These are phyloP conservation scores for Eueremaeus valkanovi DNA, from an alignment of 2,888 invertebrate species.

Conservation along the genomic window DNA sequence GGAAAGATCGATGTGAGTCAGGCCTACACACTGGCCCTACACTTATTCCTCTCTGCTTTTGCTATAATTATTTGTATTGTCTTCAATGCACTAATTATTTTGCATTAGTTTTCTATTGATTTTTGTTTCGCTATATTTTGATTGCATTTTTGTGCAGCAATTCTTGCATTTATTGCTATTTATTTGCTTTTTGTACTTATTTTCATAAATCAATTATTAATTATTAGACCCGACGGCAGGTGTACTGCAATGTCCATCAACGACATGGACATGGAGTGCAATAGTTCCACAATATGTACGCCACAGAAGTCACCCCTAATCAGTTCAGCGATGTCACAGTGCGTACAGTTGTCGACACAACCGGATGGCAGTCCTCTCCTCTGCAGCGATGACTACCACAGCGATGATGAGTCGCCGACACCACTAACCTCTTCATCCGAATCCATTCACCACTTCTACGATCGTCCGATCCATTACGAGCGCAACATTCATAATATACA, in stretches of 20 bases:
- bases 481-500: neutral
- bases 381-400: neutral
- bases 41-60: neutral
- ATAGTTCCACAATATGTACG: slow-evolving; percentile 10
- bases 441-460: neutral
- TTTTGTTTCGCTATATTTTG: too few relatives aligned
- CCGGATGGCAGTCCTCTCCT: slow-evolving; percentile 27
- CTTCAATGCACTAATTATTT: neutral
- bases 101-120: neutral
- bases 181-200: neutral
- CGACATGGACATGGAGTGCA: slow-evolving; percentile 13
- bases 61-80: neutral
- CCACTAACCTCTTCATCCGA: neutral
- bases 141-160: too few relatives aligned
- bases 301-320: slow-evolving; percentile 25
- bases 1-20: slow-evolving; percentile 37
- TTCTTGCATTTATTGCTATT: too few relatives aligned
- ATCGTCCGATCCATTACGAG: neutral
- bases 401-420: neutral
- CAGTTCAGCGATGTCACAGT: slow-evolving; percentile 23
- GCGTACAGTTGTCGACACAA: slow-evolving; percentile 19
- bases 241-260: slow-evolving; percentile 24
- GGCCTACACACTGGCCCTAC: neutral
- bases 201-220: too few relatives aligned
- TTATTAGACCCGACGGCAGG: slow-evolving; percentile 14